A percentile compares a stretch with the other conserved stretches of the same genome.
Conservation (phyloP, 2,113 vertebrate species). For the Pithys albifrons region DNA sequence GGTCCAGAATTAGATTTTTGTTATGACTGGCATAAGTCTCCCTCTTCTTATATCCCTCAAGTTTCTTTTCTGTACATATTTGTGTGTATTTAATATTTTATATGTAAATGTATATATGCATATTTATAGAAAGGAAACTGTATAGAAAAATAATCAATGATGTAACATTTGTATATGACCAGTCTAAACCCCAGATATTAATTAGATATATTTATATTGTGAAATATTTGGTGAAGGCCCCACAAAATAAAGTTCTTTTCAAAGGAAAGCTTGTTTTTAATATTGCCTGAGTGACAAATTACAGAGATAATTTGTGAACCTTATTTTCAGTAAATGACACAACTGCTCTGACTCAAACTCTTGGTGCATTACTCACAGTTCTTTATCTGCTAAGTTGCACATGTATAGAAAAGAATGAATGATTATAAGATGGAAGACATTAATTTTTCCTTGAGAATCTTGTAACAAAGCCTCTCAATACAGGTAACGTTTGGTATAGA, state of each 20-base stretch:
- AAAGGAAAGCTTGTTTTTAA: not conserved
- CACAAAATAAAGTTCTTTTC: not conserved
- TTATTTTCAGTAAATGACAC: not conserved
- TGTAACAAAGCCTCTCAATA: conserved; percentile 85
- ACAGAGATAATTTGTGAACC: not conserved
- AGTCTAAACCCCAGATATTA: not conserved
- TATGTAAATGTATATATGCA: no score
- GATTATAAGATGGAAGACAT: not conserved
- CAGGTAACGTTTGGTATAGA: conserved; percentile 94
- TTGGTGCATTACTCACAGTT: not conserved
- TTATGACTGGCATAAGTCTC: not conserved
- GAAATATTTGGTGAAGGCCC: not conserved
- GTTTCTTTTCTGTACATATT: not conserved
- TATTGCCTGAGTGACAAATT: not conserved
- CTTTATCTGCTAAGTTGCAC: not conserved
- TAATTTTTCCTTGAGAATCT: conserved; percentile 49
- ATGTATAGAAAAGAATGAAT: not conserved
- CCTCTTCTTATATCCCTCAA: not conserved
- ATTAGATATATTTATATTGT: not conserved
- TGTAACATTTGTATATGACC: not conserved
- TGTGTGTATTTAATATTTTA: not conserved
- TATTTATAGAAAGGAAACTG: not conserved
- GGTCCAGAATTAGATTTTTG: not conserved
- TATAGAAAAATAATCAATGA: not conserved
- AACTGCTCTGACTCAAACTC: not conserved